Evolutionary conservation across 2,797 vertebrate genomes (phyloP), one percentile per base, ranked within the genome.

Genomic region (Acridotheres tristis): DNA sequence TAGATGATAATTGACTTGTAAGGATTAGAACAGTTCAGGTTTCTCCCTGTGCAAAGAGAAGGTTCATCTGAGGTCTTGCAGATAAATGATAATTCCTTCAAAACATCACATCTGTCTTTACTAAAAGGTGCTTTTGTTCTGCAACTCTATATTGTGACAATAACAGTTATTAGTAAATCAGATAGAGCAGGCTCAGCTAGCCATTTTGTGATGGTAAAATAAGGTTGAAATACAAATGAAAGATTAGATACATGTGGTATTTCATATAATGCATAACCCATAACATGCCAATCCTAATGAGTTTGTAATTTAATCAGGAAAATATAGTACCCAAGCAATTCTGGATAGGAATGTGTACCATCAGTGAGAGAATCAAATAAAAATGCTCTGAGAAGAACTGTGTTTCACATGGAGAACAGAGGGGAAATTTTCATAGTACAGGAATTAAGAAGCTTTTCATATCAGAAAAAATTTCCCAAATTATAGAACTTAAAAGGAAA

Each of bases 1-100:
- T 93, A 96, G 94, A 95, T 97, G 94, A 84, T 97, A 97, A 97
- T 96, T 97, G 96, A 96, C 95, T 96, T 88, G 67, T 94, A 92
- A 89, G 83, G 88, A 96, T 94, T 96, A 95, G 91, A 94, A 74
- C 42, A 88, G 78, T 77, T 89, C 80, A 87, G 91, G 79, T 93
- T 96, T 95, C 84, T 91, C 88, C 71, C 78, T 75, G 93, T 82
- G 92, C 62, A 92, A 95, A 89, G 38, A 55, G 40, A 86, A 91
- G 74, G 96, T 96, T 97, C 97, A 96, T 91, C 75, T 94, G 88
- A 96, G 96, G 95, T 96, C 96, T 96, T 85, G 81, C 40, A 86
- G 83, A 88, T 18, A 76, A 58, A 93, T 38, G n/a, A 34, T 80
- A 92, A 84, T 79, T 95, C 68, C 48, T 90, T n/a, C 32, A 71